phyloP scores from a whole-genome alignment of 2,888 invertebrate genomes.

The Cephus pygmeus region DNA sequence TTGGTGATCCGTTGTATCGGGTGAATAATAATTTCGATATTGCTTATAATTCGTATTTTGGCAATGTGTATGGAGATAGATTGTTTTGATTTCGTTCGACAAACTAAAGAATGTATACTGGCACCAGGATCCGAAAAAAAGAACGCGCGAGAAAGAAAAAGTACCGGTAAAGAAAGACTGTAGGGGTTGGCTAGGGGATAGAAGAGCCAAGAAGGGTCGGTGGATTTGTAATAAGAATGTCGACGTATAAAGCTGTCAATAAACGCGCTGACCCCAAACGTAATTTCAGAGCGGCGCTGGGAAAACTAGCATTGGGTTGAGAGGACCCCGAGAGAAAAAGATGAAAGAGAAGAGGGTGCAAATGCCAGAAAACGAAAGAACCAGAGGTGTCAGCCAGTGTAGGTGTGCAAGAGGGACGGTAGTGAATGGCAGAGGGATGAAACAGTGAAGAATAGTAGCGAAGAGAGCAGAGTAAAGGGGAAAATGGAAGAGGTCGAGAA shows the following conservation, averaged over 20 bases:
- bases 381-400: neutral
- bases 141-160: neutral
- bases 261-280: constrained; percentile 51
- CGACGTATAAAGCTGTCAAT: constrained; percentile 53
- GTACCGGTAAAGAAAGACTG: neutral
- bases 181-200: neutral
- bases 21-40: neutral
- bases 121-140: neutral
- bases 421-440: constrained; percentile 12
- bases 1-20: neutral
- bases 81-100: neutral
- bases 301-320: constrained; percentile 16
- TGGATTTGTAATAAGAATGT: constrained; percentile 53
- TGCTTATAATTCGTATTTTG: neutral
- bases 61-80: neutral
- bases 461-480: constrained; percentile 25
- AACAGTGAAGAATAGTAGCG: constrained; percentile 20
- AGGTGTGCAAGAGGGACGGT: neutral
- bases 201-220: constrained; percentile 5
- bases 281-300: constrained; percentile 43
- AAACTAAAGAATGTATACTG: neutral
- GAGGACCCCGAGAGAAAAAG: neutral
- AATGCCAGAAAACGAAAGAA: constrained; percentile 22
- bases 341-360: constrained; percentile 14
- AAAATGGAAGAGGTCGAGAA: constrained; percentile 15